phyloP scores from a whole-genome alignment of 2,888 invertebrate species.

The Thera obeliscata region DNA sequence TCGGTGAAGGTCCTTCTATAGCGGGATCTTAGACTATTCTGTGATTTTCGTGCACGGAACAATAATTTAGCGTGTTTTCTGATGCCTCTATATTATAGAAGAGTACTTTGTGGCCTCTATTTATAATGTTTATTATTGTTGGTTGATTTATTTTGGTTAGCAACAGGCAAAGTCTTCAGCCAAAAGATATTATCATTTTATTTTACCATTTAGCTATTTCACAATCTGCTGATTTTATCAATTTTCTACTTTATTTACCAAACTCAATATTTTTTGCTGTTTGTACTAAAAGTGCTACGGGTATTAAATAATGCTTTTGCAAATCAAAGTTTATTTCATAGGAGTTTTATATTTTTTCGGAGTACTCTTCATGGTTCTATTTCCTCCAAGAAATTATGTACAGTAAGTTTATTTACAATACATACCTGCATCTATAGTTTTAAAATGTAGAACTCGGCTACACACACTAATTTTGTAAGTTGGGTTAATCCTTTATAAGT shows the following conservation, averaged over 20 bases:
- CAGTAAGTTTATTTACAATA: constrained; percentile 55
- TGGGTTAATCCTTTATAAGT: no score
- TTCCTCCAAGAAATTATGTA: constrained; percentile 74
- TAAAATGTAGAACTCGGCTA: no score
- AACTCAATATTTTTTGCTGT: neutral
- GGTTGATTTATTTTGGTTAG: no score
- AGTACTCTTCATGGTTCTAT: constrained; percentile 66
- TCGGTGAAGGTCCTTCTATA: no score
- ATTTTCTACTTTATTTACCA: constrained; percentile 23
- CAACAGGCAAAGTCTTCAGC: neutral
- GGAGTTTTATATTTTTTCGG: constrained; percentile 67
- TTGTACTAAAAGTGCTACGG: constrained; percentile 25
- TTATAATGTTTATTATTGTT: no score
- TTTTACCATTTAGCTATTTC: neutral
- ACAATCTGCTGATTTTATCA: neutral
- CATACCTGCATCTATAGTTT: no score
- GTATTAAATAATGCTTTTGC: constrained; percentile 63
- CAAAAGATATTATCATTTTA: neutral
- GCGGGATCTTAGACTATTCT: no score
- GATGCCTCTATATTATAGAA: no score
- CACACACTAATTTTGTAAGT: no score
- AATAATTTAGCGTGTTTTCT: no score
- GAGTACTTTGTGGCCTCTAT: no score
- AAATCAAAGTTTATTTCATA: constrained; percentile 72
- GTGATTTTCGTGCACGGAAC: no score